Base-by-base conservation (phyloP, 2,113 vertebrate species). In the Nyctibius bracteatus region DNA sequence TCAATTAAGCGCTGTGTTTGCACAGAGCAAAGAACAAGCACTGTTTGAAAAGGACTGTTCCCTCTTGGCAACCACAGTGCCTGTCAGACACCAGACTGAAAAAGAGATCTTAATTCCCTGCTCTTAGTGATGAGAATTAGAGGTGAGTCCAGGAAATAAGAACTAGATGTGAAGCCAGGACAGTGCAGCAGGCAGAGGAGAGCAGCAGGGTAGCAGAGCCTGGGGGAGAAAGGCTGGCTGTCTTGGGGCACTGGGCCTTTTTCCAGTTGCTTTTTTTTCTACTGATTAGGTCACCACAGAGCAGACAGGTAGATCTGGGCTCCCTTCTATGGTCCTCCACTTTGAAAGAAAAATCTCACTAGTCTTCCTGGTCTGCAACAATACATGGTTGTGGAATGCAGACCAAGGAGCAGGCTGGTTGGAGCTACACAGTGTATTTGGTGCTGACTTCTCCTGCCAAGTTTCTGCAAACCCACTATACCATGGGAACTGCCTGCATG, bases 321-420 rank as follows among this genome's bases (percentile, higher is more conserved):
- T 83, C 37, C 10, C 28, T 88, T 81, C 54, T 74, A 31, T 1
- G 2, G 17, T 47, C 35, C 46, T 63, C 8, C 2, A 0, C 31
- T 93, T 88, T 49, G 62, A 74, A 92, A 81, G 46, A 78, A 92
- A 96, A 88, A 27, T 27, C 24, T 74, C 62, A 19, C 41, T 61
- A 12, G 3, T 23, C 15, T 90, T 82, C 33, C 37, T 21, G 27
- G 30, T 58, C 49, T 47, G 18, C 58, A 68, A 1, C 0, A 61
- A n/a, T 11, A 46, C 44, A n/a, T 37, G 14, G 27, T 0, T 54
- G 49, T 49, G 71, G 12, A 52, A n/a, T 54, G 43, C 61, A 67
- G 59, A 67, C 19, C 27, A 61, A 52, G 17, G 5, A n/a, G 19
- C 27, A 62, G 52, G 63, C 41, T 94, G 54, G 54, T 44, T 80